Conservation (phyloP, 2,797 vertebrate species). For the Monodelphis domestica region DNA sequence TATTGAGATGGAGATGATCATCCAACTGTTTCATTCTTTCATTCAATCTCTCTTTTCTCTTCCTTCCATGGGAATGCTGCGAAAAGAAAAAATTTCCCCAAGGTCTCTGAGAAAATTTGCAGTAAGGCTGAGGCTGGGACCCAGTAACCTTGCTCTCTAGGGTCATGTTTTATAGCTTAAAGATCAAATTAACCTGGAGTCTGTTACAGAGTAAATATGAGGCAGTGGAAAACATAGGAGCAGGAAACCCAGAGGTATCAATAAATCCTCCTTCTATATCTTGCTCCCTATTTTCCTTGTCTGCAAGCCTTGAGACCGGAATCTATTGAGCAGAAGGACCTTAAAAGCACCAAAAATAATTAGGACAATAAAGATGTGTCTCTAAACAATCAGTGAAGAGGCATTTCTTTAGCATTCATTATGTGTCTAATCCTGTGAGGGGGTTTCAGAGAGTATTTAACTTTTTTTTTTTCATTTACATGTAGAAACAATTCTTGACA, state of each 20-base stretch:
- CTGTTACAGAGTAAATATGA: not conserved
- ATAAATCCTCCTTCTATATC: not conserved
- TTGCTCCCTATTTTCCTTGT: accelerated
- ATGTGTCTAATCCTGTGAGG: not conserved
- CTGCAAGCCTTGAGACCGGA: not conserved
- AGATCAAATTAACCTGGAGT: not conserved
- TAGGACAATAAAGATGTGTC: not conserved
- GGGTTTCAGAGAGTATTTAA: no score
- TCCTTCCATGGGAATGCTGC: not conserved
- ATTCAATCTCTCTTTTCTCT: not conserved
- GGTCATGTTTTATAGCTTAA: not conserved
- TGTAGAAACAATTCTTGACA: no score
- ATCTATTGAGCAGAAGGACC: not conserved
- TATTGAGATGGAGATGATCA: not conserved
- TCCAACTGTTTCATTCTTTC: not conserved
- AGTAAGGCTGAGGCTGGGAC: accelerated
- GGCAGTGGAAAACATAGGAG: accelerated
- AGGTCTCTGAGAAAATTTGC: not conserved
- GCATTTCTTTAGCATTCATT: not conserved
- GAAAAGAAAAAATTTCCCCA: not conserved
- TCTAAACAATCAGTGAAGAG: not conserved
- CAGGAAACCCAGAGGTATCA: accelerated
- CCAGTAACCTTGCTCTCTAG: not conserved
- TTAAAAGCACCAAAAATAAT: not conserved
- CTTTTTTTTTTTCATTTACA: no score